phyloP scores from a whole-genome alignment of 2,888 invertebrate species.

The Ophion obscuratus region DNA sequence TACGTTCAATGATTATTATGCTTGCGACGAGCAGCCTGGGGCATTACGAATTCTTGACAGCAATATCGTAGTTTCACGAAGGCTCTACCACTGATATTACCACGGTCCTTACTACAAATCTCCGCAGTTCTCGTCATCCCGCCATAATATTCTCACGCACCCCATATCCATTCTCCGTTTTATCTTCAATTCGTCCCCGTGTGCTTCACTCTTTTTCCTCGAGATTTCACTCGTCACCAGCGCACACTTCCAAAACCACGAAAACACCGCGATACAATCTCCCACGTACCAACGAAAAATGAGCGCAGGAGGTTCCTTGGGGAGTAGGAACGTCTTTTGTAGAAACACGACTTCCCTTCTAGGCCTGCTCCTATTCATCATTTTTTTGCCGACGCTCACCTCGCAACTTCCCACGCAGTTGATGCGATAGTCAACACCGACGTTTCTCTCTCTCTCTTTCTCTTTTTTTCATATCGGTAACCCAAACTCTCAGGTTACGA shows the following conservation, averaged over 20 bases:
- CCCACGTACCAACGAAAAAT: constrained; percentile 6
- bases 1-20: constrained; percentile 46
- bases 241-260: constrained; percentile 11
- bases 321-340: constrained; percentile 37
- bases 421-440: neutral
- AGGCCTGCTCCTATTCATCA: constrained; percentile 26
- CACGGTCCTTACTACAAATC: constrained; percentile 66
- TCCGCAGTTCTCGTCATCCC: constrained; percentile 42
- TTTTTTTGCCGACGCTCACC: constrained; percentile 8
- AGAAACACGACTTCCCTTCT: constrained; percentile 51
- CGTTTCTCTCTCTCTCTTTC: neutral
- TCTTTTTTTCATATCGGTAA: neutral
- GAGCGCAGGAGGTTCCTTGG: constrained; percentile 4
- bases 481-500: neutral
- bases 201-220: neutral
- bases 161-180: constrained; percentile 15
- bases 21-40: constrained; percentile 20
- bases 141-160: constrained; percentile 24
- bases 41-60: constrained; percentile 43
- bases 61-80: constrained; percentile 38
- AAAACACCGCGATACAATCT: constrained; percentile 6
- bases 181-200: neutral
- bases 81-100: constrained; percentile 62
- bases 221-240: constrained; percentile 14
- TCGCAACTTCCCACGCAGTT: constrained; percentile 8